phyloP scores from a whole-genome alignment of 2,888 invertebrate species.

The Zaprionus lineosus region DNA sequence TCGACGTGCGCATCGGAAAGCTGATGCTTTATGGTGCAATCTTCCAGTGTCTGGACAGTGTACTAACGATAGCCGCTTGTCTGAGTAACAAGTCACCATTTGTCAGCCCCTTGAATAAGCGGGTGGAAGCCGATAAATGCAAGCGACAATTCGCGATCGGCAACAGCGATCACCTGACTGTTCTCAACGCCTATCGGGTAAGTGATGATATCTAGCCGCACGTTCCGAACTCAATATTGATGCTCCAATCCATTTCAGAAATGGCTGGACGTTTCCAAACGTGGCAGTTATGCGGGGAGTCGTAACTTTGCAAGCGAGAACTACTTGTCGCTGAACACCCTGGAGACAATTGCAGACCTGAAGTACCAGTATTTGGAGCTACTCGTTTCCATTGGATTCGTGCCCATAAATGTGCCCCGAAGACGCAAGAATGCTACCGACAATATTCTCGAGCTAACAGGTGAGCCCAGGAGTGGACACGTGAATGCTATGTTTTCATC shows the following conservation, averaged over 20 bases:
- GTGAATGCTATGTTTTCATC: background rate
- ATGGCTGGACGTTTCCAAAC: conserved; percentile 89
- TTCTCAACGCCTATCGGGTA: conserved; percentile 92
- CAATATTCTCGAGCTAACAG: conserved; percentile 87
- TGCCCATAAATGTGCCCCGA: conserved; percentile 87
- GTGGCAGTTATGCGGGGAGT: conserved; percentile 87
- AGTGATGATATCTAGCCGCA: no score
- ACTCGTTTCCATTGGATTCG: conserved; percentile 90
- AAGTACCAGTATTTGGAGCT: conserved; percentile 91
- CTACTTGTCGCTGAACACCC: conserved; percentile 90
- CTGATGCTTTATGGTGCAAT: conserved; percentile 95
- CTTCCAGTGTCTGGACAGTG: conserved; percentile 94
- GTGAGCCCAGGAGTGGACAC: conserved; percentile 68
- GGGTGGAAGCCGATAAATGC: conserved; percentile 88
- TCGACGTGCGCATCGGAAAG: conserved; percentile 96
- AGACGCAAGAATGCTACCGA: conserved; percentile 83
- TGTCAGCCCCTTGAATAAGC: conserved; percentile 88
- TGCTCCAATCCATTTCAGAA: conserved; percentile 84
- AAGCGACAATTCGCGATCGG: conserved; percentile 89
- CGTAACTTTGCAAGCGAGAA: conserved; percentile 91
- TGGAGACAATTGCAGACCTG: conserved; percentile 93
- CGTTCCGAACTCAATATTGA: background rate
- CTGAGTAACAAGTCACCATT: conserved; percentile 92
- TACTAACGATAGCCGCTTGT: conserved; percentile 94
- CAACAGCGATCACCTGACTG: conserved; percentile 94